A percentile compares a stretch with the other conserved stretches of the same genome.
These are phyloP conservation scores for Premnoplex brunnescens DNA, from an alignment of 2,797 vertebrate species.

Conservation along the genomic window DNA sequence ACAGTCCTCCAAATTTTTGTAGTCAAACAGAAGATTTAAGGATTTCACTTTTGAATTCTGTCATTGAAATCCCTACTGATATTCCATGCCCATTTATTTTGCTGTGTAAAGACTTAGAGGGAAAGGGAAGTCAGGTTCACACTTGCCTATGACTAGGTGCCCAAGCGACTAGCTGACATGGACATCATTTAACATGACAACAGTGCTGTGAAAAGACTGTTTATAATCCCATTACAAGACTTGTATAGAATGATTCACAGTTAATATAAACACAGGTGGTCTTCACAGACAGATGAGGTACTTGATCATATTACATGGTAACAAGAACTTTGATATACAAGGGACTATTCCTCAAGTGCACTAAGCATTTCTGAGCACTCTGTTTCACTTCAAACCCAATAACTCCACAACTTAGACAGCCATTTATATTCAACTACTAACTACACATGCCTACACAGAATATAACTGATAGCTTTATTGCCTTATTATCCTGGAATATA, in stretches of 20 bases:
- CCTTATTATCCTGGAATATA: background rate
- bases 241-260: background rate
- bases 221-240: constrained; percentile 14
- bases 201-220: background rate
- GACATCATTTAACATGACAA: background rate
- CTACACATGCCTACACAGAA: background rate
- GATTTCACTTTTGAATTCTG: background rate
- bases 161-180: background rate
- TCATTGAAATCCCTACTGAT: background rate
- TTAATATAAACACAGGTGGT: background rate
- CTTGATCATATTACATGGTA: background rate
- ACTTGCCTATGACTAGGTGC: background rate
- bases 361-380: background rate
- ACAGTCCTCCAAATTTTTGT: background rate
- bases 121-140: background rate
- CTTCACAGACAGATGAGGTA: background rate
- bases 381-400: background rate
- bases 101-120: background rate
- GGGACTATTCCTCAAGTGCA: background rate
- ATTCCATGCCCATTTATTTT: background rate
- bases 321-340: background rate
- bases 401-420: background rate
- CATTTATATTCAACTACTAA: background rate
- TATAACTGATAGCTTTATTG: background rate
- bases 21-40: background rate